Percentiles rank a stretch among this genome's conserved stretches.
These are phyloP conservation scores for Rissa tridactyla DNA, from an alignment of 2,113 vertebrate species.

Conservation along the genomic window DNA sequence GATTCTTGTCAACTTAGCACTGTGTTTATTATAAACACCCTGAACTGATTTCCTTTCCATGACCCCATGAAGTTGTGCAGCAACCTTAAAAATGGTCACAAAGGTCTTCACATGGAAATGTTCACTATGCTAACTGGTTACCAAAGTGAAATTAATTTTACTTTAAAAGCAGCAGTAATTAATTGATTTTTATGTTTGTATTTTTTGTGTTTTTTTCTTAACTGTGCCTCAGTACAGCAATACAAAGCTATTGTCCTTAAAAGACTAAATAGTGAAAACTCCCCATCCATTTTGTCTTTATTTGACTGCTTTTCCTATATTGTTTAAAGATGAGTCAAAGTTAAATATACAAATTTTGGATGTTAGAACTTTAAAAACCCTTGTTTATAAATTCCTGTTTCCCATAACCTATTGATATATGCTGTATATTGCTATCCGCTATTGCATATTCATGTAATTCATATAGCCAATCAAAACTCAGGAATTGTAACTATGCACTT, in stretches of 20 bases:
- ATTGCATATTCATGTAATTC: not conserved
- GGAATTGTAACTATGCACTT: not conserved
- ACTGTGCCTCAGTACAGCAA: not conserved
- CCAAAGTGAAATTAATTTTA: not conserved
- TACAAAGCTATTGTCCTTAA: not conserved
- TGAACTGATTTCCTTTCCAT: slow-evolving; percentile 19
- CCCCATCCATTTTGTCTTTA: not conserved
- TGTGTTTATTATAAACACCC: slow-evolving; percentile 21
- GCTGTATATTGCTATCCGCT: not conserved
- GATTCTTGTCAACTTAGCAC: not conserved
- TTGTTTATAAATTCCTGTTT: not conserved
- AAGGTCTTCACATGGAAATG: not conserved
- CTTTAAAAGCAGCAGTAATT: not conserved
- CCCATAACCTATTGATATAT: not conserved
- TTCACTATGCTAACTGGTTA: not conserved
- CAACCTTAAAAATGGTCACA: not conserved
- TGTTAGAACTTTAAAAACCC: not conserved
- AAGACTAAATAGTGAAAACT: not conserved
- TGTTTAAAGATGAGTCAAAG: not conserved
- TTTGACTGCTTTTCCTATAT: not conserved
- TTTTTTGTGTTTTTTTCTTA: not conserved
- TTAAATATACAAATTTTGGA: not conserved
- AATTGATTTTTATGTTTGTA: not conserved
- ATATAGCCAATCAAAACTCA: not conserved
- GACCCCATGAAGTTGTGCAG: not conserved